Evolutionary conservation across 2,888 invertebrate genomes (phyloP), one percentile per base, ranked within the genome.

Genomic region (Rhingia rostrata): DNA sequence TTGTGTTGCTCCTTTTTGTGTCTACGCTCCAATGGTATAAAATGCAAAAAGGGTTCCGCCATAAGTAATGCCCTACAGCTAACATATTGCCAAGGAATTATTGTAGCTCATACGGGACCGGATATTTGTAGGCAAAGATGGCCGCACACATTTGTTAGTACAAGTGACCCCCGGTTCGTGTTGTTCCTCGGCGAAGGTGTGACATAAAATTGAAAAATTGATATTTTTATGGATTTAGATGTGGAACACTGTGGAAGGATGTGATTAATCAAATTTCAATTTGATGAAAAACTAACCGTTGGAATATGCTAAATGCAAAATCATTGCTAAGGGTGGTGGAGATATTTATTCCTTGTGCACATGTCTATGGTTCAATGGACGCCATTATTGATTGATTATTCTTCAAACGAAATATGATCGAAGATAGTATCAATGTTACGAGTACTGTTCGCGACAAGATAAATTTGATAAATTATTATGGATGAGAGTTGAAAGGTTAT

Each of bases 161-260:
- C 22, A 43, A 43, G 45, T 35, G 5, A 10, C n/a, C 33, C 33
- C 30, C 10, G 45, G 4, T 54, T 10, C 4, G 0, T 10, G 30
- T 30, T 41, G 10, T 4, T 10, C 3, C 7, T 3, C 9, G 32
- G 22, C 22, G 14, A 56, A 83, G 82, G 78, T 83, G 82, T 83
- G 82, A 83, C 72, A 83, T 83, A 67, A 83, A 83, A 78, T 78
- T 83, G 78, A 83, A 78, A 83, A 83, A 78, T 78, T 78, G 43
- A 63, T 72, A 41, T 83, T 83, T 83, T 60, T 78, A 83, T 73
- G 66, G 72, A 22, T 61, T 58, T 67, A 49, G 58, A 83, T 72
- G 78, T 78, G 61, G 67, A 72, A 66, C 49, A 41, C 45, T 51
- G 47, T 54, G 41, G 35, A 41, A 74, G 73, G 58, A 41, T n/a